Conservation (phyloP, 2,113 vertebrate genomes). For the Hydropotes inermis region DNA sequence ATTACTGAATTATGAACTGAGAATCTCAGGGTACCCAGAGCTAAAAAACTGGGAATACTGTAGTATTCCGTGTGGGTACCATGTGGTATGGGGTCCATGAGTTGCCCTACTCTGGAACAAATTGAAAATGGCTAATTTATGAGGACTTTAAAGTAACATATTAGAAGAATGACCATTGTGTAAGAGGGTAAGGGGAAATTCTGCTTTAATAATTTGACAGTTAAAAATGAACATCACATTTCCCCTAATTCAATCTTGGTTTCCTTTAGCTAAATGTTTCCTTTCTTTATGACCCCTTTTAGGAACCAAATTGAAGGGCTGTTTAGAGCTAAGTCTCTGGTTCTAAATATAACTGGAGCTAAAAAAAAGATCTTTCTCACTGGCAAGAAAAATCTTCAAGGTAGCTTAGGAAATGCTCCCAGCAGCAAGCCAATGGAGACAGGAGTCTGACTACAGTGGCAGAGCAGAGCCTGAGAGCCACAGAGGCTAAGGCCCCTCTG, state of each 20-base stretch:
- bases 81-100: not conserved
- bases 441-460: not conserved
- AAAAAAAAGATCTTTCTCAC: slow-evolving; percentile 74
- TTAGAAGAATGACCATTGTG: slow-evolving; percentile 69
- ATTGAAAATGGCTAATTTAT: slow-evolving; percentile 41
- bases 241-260: slow-evolving; percentile 71
- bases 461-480: not conserved
- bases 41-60: not conserved
- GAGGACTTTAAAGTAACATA: slow-evolving; percentile 11
- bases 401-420: slow-evolving; percentile 32
- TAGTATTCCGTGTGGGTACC: not conserved
- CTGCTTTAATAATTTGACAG: slow-evolving; percentile 68
- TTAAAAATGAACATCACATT: slow-evolving; percentile 65
- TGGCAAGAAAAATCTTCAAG: slow-evolving; percentile 37
- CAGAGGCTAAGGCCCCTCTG: not conserved
- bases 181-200: slow-evolving; percentile 40
- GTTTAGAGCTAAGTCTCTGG: slow-evolving; percentile 56
- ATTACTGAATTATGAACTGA: not conserved
- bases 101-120: slow-evolving; percentile 17
- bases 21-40: not conserved
- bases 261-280: slow-evolving; percentile 69
- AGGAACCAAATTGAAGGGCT: slow-evolving; percentile 62
- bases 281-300: slow-evolving; percentile 62
- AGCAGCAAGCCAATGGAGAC: not conserved
- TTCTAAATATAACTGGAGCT: slow-evolving; percentile 68